These are phyloP conservation scores for Palloptera scutellata DNA, from an alignment of 2,888 invertebrate genomes.

Conservation along the genomic window DNA sequence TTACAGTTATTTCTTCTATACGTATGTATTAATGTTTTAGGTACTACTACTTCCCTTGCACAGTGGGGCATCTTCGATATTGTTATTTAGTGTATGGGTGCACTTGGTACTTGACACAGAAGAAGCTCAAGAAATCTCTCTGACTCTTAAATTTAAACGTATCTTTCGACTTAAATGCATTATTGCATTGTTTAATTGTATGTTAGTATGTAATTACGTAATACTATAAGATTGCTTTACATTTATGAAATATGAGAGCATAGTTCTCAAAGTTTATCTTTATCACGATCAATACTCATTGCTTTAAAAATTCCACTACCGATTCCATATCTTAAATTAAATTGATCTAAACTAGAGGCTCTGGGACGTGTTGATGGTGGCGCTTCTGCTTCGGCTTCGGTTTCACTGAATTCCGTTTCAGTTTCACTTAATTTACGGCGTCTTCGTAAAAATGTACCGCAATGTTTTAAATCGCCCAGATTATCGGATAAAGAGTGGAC, in stretches of 20 bases:
- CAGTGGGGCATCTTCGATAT: no score
- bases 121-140: conserved; percentile 33
- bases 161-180: conserved; percentile 26
- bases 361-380: conserved; percentile 51
- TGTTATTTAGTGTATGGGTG: no score
- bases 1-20: no score
- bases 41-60: no score
- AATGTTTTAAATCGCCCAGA: conserved; percentile 49
- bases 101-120: conserved; percentile 34
- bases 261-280: conserved; percentile 63
- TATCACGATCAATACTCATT: conserved; percentile 64
- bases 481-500: conserved; percentile 57
- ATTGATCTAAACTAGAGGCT: conserved; percentile 62
- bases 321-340: conserved; percentile 58
- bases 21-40: no score
- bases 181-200: conserved; percentile 8
- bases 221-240: conserved; percentile 42
- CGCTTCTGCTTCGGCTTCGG: conserved; percentile 50
- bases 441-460: conserved; percentile 50
- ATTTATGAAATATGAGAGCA: conserved; percentile 38
- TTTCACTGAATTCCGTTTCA: conserved; percentile 61
- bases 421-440: conserved; percentile 61
- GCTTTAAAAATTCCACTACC: conserved; percentile 61
- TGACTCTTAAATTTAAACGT: conserved; percentile 18
- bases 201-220: conserved; percentile 20